phyloP scores from a whole-genome alignment of 2,888 invertebrate genomes.

The Xanthorhoe spadicearia region DNA sequence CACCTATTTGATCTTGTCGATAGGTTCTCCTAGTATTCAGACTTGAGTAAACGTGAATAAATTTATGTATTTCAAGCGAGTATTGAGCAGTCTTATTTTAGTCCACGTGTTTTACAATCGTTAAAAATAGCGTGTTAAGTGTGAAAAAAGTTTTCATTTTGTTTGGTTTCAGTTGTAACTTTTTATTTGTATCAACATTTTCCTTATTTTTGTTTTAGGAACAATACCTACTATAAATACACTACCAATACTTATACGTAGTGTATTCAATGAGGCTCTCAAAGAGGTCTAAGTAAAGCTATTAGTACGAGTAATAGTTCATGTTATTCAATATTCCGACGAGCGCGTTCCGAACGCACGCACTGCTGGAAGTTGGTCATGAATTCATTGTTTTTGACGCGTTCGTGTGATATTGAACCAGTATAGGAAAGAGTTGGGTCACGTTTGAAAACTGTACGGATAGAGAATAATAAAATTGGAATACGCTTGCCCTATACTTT shows the following conservation, averaged over 20 bases:
- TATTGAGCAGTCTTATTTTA: too few relatives aligned
- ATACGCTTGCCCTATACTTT: conserved; percentile 30
- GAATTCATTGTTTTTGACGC: conserved; percentile 81
- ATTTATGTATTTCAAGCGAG: not conserved
- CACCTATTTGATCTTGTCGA: not conserved
- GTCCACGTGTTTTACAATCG: too few relatives aligned
- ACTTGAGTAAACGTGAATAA: not conserved
- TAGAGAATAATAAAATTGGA: conserved; percentile 71
- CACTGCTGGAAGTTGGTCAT: conserved; percentile 75
- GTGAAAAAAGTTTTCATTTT: not conserved
- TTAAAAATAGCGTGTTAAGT: too few relatives aligned
- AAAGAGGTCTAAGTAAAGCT: conserved; percentile 25
- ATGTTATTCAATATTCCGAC: conserved; percentile 71
- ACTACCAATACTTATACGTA: not conserved
- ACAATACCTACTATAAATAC: not conserved
- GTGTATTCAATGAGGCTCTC: conserved; percentile 40
- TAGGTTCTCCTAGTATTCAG: not conserved
- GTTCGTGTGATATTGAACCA: conserved; percentile 78
- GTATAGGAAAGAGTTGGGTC: conserved; percentile 80
- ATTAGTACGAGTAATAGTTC: conserved; percentile 33
- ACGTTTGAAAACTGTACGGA: conserved; percentile 71
- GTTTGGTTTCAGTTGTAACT: not conserved
- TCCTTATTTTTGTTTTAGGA: not conserved
- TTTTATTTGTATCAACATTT: not conserved
- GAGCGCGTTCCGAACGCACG: conserved; percentile 63